phyloP scores from a whole-genome alignment of 2,888 invertebrate species.

The Geotrupes spiniger region DNA sequence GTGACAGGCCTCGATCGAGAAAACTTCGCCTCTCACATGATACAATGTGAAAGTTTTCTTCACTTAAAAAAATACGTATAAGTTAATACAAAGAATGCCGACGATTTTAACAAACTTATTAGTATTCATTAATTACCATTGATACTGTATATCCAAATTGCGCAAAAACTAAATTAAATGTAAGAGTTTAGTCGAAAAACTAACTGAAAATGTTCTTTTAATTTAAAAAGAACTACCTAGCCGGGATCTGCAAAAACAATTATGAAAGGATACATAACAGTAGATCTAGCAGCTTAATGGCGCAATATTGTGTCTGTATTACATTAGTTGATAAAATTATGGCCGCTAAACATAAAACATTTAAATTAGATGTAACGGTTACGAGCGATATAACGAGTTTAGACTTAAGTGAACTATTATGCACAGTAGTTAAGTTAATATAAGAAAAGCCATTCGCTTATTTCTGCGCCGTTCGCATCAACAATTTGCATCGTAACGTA shows the following conservation, averaged over 20 bases:
- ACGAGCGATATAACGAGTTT: slow-evolving; percentile 32
- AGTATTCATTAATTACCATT: too few relatives aligned
- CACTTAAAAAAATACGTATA: too few relatives aligned
- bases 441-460: slow-evolving; percentile 31
- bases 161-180: too few relatives aligned
- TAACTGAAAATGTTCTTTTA: too few relatives aligned
- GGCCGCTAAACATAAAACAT: slow-evolving; percentile 23
- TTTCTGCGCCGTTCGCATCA: slow-evolving; percentile 34
- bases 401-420: slow-evolving; percentile 33
- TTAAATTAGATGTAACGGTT: slow-evolving; percentile 24
- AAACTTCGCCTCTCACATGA: too few relatives aligned
- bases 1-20: too few relatives aligned
- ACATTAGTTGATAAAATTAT: slow-evolving; percentile 24
- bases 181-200: too few relatives aligned
- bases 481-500: slow-evolving; percentile 40
- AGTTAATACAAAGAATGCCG: too few relatives aligned
- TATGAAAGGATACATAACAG: slow-evolving; percentile 23
- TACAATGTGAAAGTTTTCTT: too few relatives aligned
- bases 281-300: slow-evolving; percentile 16
- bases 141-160: too few relatives aligned
- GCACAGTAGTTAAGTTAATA: slow-evolving; percentile 27
- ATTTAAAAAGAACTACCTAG: too few relatives aligned
- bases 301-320: slow-evolving; percentile 17
- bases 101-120: too few relatives aligned
- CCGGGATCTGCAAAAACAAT: slow-evolving; percentile 10